Evolutionary conservation across 1,140 invertebrate species (phyloP).

Genomic region (Drosophila dunni): DNA sequence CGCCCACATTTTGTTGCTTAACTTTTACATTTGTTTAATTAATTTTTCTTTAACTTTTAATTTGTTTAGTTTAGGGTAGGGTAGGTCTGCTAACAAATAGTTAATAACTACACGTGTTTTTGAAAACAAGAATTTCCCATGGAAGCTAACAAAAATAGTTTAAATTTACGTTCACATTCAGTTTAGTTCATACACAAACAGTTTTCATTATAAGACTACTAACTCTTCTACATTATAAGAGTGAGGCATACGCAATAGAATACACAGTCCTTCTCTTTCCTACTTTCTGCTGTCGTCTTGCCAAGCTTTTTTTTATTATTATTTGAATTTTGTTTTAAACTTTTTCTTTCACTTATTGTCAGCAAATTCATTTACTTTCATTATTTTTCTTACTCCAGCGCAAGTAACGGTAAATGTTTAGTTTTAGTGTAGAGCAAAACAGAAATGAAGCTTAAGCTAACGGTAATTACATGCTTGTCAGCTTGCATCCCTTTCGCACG

Average conservation of each 20-base stretch:
- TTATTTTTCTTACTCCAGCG: constrained; percentile 22
- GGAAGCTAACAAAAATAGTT: constrained; percentile 62
- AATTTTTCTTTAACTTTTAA: neutral
- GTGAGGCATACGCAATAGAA: neutral
- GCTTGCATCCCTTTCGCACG: constrained; percentile 6
- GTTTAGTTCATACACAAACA: constrained; percentile 17
- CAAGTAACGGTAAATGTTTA: constrained; percentile 10
- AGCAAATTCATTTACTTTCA: constrained; percentile 61
- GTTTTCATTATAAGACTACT: constrained; percentile 14
- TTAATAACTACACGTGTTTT: constrained; percentile 9
- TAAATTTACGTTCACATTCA: constrained; percentile 46
- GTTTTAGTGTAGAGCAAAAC: neutral
- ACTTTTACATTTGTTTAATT: constrained; percentile 6
- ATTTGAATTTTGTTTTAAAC: neutral
- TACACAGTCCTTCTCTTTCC: neutral
- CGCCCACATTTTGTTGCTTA: constrained; percentile 16
- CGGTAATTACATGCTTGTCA: constrained; percentile 53
- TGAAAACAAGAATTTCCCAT: constrained; percentile 45
- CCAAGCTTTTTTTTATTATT: constrained; percentile 1
- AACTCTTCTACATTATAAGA: constrained; percentile 5
- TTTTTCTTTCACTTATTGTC: constrained; percentile 62
- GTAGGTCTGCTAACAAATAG: neutral
- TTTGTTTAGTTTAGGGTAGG: constrained; percentile 15
- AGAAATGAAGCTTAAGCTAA: constrained; percentile 44
- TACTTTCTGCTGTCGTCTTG: constrained; percentile 14